Evolutionary conservation across 2,797 vertebrate genomes (phyloP).

Genomic region (Scomberomorus guttatus): DNA sequence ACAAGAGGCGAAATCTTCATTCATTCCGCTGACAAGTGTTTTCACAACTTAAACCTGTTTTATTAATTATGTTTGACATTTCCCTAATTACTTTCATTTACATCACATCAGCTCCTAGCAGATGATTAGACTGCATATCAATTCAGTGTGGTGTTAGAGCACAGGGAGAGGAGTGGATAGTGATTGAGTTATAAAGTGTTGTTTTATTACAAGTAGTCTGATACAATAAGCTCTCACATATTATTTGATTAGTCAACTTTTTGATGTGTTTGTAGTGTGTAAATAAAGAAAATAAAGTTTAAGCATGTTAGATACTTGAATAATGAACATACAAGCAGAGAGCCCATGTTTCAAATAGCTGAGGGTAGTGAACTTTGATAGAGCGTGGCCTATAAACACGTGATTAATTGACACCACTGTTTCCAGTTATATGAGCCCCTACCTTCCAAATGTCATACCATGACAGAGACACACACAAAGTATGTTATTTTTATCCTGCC

Average conservation of each 20-base stretch:
- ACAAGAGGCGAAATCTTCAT: slow-evolving; percentile 87
- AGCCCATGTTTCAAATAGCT: slow-evolving; percentile 60
- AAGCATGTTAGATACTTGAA: slow-evolving; percentile 44
- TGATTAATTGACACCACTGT: slow-evolving; percentile 85
- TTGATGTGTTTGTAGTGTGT: slow-evolving; percentile 35
- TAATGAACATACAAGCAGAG: slow-evolving; percentile 48
- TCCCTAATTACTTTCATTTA: slow-evolving; percentile 97
- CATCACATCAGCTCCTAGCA: slow-evolving; percentile 95
- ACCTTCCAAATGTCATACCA: slow-evolving; percentile 68
- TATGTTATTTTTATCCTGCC: slow-evolving; percentile 82
- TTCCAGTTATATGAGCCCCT: slow-evolving; percentile 72
- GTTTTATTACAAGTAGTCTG: slow-evolving; percentile 58
- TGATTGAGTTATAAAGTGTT: slow-evolving; percentile 53
- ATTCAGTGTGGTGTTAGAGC: slow-evolving; percentile 80
- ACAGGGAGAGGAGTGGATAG: slow-evolving; percentile 60
- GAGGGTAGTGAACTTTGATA: slow-evolving; percentile 60
- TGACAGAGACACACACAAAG: slow-evolving; percentile 69
- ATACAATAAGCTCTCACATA: slow-evolving; percentile 44
- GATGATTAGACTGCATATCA: slow-evolving; percentile 93
- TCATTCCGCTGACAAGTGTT: slow-evolving; percentile 96
- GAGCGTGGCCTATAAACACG: slow-evolving; percentile 76
- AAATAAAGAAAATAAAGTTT: slow-evolving; percentile 61
- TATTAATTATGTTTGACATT: slow-evolving; percentile 96
- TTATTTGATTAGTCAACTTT: slow-evolving; percentile 26
- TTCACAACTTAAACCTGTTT: slow-evolving; percentile 94